Evolutionary conservation across 2,797 vertebrate species (phyloP).

Genomic region (Eremophila alpestris): DNA sequence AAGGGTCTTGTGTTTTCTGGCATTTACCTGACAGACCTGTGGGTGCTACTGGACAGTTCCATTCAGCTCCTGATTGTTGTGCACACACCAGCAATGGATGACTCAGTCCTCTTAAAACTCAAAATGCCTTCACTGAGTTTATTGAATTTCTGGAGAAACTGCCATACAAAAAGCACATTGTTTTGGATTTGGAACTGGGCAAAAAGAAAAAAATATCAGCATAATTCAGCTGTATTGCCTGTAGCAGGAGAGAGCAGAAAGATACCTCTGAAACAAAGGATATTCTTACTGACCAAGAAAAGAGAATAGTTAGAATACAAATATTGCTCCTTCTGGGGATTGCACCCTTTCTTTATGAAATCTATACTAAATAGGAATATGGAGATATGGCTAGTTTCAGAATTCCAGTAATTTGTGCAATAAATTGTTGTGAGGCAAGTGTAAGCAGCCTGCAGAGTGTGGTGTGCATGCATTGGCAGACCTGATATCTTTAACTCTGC

Average conservation of each 20-base stretch:
- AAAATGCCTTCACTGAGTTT: neutral
- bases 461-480: slow-evolving; percentile 19
- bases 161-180: neutral
- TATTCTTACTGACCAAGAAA: neutral
- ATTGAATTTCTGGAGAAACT: neutral
- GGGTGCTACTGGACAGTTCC: neutral
- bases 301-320: neutral
- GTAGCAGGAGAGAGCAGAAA: neutral
- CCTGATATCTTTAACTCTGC: slow-evolving; percentile 37
- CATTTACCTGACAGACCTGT: neutral
- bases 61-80: neutral
- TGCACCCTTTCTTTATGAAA: neutral
- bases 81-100: neutral
- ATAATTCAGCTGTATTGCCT: neutral
- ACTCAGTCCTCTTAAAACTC: neutral
- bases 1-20: neutral
- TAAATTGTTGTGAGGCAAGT: slow-evolving; percentile 1
- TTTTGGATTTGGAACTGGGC: neutral
- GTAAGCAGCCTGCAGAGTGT: neutral
- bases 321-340: neutral
- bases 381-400: neutral
- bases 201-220: neutral
- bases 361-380: neutral
- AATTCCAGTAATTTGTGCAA: slow-evolving; percentile 38
- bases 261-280: neutral